Evolutionary conservation across 2,888 invertebrate genomes (phyloP).

Genomic region (Podabrus alpinus): DNA sequence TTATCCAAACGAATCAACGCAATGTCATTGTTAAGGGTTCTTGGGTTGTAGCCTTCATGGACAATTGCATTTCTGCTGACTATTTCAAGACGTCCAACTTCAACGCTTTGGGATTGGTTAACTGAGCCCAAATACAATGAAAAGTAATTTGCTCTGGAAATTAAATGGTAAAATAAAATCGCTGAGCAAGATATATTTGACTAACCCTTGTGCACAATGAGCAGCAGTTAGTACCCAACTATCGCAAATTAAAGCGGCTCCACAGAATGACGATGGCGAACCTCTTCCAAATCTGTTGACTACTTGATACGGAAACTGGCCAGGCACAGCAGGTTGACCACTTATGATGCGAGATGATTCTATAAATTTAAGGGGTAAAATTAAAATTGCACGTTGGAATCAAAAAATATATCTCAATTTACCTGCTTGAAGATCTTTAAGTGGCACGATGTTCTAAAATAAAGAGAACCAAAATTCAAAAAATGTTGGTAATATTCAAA

Average conservation of each 20-base stretch:
- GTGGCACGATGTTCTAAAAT: background rate
- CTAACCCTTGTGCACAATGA: constrained; percentile 16
- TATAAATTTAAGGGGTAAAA: background rate
- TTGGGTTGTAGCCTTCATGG: constrained; percentile 26
- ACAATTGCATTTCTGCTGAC: constrained; percentile 16
- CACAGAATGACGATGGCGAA: background rate
- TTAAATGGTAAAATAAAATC: background rate
- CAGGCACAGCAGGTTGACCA: constrained; percentile 1
- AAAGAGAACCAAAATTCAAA: no score
- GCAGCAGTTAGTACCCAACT: constrained; percentile 25
- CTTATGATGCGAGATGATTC: constrained; percentile 4
- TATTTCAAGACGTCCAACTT: constrained; percentile 15
- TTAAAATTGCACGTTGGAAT: background rate
- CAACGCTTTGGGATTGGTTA: background rate
- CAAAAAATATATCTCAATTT: background rate
- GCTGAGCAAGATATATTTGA: background rate
- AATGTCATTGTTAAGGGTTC: constrained; percentile 33
- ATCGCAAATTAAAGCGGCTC: constrained; percentile 20
- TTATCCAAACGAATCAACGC: constrained; percentile 31
- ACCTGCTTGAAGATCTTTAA: background rate
- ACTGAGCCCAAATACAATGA: constrained; percentile 1
- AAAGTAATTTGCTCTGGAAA: constrained; percentile 6
- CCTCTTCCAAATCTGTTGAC: background rate
- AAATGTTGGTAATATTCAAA: no score
- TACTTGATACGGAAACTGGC: constrained; percentile 17